phyloP scores from a whole-genome alignment of 2,797 vertebrate species.

The Euthynnus affinis region DNA sequence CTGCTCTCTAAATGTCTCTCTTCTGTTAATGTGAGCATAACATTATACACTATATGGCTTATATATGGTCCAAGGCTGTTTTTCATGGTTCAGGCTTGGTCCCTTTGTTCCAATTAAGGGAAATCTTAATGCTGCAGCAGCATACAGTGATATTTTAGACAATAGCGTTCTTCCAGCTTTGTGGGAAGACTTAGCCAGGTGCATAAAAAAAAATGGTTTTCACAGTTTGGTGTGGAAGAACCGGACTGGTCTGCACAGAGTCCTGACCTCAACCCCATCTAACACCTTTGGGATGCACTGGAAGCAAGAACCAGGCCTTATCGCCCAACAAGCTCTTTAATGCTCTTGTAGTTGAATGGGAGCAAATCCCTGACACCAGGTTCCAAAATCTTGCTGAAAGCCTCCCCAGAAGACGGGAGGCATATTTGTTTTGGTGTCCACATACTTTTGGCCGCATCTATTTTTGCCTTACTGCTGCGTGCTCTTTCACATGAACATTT shows the following conservation, averaged over 20 bases:
- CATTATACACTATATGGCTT: conserved; percentile 1
- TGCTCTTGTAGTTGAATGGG: not conserved
- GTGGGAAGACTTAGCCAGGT: no score
- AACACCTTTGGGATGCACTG: not conserved
- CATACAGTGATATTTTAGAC: not conserved
- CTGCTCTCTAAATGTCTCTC: conserved; percentile 45
- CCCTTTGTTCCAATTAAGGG: not conserved
- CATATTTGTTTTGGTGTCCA: not conserved
- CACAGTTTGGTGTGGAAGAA: no score
- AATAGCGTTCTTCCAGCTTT: not conserved
- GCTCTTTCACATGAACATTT: conserved; percentile 8
- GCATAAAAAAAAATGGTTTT: no score
- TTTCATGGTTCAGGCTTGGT: not conserved
- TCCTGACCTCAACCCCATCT: not conserved
- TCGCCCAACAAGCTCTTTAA: not conserved
- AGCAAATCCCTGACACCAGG: not conserved
- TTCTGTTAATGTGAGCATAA: conserved; percentile 36
- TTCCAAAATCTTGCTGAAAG: not conserved
- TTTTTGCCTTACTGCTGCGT: not conserved
- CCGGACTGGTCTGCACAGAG: not conserved
- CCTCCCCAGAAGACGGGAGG: not conserved
- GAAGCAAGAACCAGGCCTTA: not conserved
- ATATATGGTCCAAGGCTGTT: not conserved
- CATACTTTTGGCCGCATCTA: not conserved
- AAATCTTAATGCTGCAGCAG: conserved; percentile 5